Conservation (phyloP, 1,140 invertebrate genomes). For the Drosophila funebris region DNA sequence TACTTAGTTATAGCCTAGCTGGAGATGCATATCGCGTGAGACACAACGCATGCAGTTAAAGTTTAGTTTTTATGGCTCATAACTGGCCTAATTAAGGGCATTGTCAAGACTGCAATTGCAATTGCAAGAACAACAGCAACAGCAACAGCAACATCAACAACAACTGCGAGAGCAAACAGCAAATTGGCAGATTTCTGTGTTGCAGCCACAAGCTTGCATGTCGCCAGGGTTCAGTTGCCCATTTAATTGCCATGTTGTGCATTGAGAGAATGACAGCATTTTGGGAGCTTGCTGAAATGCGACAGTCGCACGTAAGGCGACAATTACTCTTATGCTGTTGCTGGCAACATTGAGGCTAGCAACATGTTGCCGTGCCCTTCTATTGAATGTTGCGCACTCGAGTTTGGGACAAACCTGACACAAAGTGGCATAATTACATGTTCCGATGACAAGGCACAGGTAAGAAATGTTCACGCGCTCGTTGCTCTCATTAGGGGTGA, state of each 20-base stretch:
- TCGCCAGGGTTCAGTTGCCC: constrained; percentile 72
- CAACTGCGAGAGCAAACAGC: constrained; percentile 2
- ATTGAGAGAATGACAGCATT: constrained; percentile 56
- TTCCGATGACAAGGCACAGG: constrained; percentile 68
- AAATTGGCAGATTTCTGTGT: constrained; percentile 40
- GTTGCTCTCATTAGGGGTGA: constrained; percentile 3
- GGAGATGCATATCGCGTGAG: constrained; percentile 69
- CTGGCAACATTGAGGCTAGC: constrained; percentile 9
- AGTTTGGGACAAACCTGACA: constrained; percentile 53
- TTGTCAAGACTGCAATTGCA: constrained; percentile 56
- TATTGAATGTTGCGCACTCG: constrained; percentile 29
- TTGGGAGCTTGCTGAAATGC: constrained; percentile 59
- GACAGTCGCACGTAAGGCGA: constrained; percentile 63
- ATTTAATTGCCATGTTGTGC: constrained; percentile 72
- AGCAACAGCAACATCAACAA: constrained; percentile 8
- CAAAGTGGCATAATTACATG: constrained; percentile 81
- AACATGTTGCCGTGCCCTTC: constrained; percentile 8
- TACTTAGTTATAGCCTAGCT: constrained; percentile 8
- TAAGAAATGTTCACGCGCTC: constrained; percentile 36
- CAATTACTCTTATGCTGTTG: constrained; percentile 53
- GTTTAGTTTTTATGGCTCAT: constrained; percentile 68
- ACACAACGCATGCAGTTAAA: constrained; percentile 16
- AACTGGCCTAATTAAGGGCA: constrained; percentile 75
- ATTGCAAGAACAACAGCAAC: not conserved
- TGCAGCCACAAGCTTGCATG: constrained; percentile 54